These are phyloP conservation scores for Monomorium pharaonis DNA, from an alignment of 1,140 invertebrate genomes.

Conservation along the genomic window DNA sequence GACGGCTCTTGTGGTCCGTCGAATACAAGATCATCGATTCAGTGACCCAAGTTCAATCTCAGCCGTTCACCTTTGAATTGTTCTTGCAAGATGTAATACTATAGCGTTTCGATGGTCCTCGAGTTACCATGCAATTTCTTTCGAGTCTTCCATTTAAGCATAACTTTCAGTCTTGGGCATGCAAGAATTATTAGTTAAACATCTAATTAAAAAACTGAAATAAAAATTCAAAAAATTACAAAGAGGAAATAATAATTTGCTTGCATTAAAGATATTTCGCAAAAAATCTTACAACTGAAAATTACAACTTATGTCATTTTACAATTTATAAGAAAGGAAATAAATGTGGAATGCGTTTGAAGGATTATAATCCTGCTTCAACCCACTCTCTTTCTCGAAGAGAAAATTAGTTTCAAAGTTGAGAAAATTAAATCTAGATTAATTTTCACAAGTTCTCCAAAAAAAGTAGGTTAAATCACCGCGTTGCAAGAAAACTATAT, in stretches of 20 bases:
- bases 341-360: neutral
- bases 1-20: neutral
- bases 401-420: constrained; percentile 32
- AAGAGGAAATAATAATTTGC: neutral
- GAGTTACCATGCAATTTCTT: neutral
- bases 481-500: neutral
- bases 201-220: neutral
- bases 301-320: neutral
- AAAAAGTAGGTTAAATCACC: constrained; percentile 23
- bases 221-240: neutral
- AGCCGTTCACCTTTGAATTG: constrained; percentile 54
- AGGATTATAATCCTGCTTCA: neutral
- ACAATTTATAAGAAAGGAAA: neutral
- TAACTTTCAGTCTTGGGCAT: neutral
- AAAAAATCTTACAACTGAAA: neutral
- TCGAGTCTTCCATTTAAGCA: neutral
- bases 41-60: constrained; percentile 37
- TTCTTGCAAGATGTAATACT: constrained; percentile 47
- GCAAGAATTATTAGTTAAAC: neutral
- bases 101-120: neutral
- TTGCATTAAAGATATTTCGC: neutral
- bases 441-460: neutral
- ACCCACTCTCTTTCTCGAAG: neutral
- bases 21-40: neutral
- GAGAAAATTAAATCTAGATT: constrained; percentile 20